Percentiles rank a stretch among this genome's conserved stretches.
These are phyloP conservation scores for Nomia melanderi DNA, from an alignment of 1,140 invertebrate genomes.

Conservation along the genomic window DNA sequence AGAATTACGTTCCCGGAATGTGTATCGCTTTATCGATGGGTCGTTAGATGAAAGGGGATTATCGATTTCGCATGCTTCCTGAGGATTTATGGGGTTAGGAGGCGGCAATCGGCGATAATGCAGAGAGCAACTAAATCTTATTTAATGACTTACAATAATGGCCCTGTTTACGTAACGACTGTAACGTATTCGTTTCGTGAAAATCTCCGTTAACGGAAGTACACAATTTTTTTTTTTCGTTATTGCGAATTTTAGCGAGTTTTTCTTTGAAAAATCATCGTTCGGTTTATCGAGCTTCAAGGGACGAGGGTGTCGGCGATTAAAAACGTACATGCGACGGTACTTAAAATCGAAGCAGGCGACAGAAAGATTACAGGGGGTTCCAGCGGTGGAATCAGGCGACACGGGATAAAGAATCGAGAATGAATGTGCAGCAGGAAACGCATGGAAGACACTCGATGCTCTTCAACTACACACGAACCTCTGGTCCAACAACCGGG, in stretches of 20 bases:
- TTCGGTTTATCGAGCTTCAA: background rate
- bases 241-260: no score
- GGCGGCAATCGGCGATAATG: background rate
- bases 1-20: conserved; percentile 34
- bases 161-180: background rate
- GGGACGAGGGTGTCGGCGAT: background rate
- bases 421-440: conserved; percentile 38
- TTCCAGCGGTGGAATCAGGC: background rate
- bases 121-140: background rate
- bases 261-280: no score
- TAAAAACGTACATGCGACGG: background rate
- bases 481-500: conserved; percentile 41
- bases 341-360: conserved; percentile 4
- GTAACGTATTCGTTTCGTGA: no score
- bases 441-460: conserved; percentile 49
- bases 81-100: background rate
- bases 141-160: background rate
- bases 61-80: conserved; percentile 20
- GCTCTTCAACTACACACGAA: conserved; percentile 45
- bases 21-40: conserved; percentile 5
- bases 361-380: conserved; percentile 5
- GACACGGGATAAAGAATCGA: conserved; percentile 1
- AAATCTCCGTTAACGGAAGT: no score
- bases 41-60: background rate
- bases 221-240: no score